Evolutionary conservation across 2,113 vertebrate species (phyloP).

Genomic region (Nyctereutes procyonoides): DNA sequence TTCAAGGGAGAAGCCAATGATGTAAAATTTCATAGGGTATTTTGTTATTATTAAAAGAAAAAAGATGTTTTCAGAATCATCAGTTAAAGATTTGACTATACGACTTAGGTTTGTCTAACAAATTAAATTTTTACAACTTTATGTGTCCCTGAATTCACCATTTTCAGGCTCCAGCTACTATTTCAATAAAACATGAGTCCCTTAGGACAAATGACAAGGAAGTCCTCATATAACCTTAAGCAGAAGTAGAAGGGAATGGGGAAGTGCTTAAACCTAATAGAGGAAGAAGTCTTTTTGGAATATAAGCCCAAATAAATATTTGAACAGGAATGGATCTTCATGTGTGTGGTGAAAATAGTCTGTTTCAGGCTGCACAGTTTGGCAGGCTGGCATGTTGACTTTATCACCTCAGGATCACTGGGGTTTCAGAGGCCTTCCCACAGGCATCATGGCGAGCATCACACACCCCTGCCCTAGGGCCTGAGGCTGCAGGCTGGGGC

Average conservation of each 20-base stretch:
- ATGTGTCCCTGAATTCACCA: background rate
- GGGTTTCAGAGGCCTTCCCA: background rate
- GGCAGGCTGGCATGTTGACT: slow-evolving; percentile 42
- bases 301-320: slow-evolving; percentile 75
- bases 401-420: background rate
- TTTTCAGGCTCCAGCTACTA: slow-evolving; percentile 6
- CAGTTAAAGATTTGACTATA: background rate
- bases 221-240: slow-evolving; percentile 60
- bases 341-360: slow-evolving; percentile 26
- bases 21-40: background rate
- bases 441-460: accelerated
- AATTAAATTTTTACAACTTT: slow-evolving; percentile 10
- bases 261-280: slow-evolving; percentile 55
- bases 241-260: slow-evolving; percentile 65
- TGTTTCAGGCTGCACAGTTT: background rate
- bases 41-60: background rate
- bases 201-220: slow-evolving; percentile 50
- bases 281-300: slow-evolving; percentile 53
- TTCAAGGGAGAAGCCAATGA: slow-evolving; percentile 7
- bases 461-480: background rate
- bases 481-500: background rate
- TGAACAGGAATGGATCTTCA: slow-evolving; percentile 59
- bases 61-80: background rate
- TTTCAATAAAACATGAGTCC: background rate
- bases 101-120: background rate